Conservation (phyloP, 2,888 invertebrate genomes). For the Phrixothrix hirtus region DNA sequence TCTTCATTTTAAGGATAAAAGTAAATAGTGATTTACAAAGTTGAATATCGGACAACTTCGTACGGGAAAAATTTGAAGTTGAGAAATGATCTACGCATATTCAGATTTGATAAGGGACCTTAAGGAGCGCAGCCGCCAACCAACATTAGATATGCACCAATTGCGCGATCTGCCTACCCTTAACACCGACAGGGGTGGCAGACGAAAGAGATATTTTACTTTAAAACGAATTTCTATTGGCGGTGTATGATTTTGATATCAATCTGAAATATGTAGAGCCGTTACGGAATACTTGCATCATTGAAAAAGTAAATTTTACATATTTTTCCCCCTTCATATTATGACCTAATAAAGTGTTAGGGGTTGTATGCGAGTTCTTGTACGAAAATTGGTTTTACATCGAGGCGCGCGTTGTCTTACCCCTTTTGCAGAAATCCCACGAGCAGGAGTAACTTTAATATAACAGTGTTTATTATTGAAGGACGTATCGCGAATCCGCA, state of each 20-base stretch:
- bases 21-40: too few relatives aligned
- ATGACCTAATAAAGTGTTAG: too few relatives aligned
- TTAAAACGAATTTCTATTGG: conserved; percentile 55
- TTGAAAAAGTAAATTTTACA: too few relatives aligned
- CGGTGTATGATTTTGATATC: conserved; percentile 39
- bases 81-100: conserved; percentile 43
- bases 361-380: conserved; percentile 35
- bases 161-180: conserved; percentile 46
- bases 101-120: conserved; percentile 50
- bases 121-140: conserved; percentile 49
- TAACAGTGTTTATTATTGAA: conserved; percentile 54
- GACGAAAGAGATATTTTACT: conserved; percentile 49
- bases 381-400: conserved; percentile 41
- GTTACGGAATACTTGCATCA: neutral
- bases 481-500: conserved; percentile 49
- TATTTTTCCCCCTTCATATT: neutral
- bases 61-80: neutral
- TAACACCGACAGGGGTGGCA: conserved; percentile 44
- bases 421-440: conserved; percentile 39
- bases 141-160: conserved; percentile 59
- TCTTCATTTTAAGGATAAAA: too few relatives aligned
- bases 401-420: conserved; percentile 21
- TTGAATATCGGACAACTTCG: too few relatives aligned
- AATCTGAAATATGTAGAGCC: conserved; percentile 9
- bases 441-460: conserved; percentile 45